Evolutionary conservation across 2,888 invertebrate species (phyloP), one percentile per base, ranked within the genome.

Genomic region (Pyrochroa serraticornis): DNA sequence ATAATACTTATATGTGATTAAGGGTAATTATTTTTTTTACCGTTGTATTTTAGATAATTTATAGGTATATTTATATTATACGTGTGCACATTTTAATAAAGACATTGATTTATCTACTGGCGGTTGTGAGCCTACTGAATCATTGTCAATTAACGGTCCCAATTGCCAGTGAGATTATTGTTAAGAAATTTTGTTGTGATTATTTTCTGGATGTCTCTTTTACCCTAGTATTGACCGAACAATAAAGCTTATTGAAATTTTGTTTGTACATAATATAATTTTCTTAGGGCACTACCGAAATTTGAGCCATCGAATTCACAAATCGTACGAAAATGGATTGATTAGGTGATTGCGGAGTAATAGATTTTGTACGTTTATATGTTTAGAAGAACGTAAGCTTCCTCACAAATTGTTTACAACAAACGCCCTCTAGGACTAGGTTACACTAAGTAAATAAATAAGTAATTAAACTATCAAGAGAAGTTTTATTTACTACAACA

Each of bases 1-100:
- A 46, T 45, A 50, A 53, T 53, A 47, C 39, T 50, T 50, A 22
- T 51, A 53, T 71, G 70, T 71, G 71, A 71, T 71, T 71, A 67
- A 71, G 67, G 69, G 69, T 64, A 64, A 68, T 65, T 66, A 66
- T 59, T 64, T 68, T 70, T 67, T 71, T 71, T 71, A 71, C 70
- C 70, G 61, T 61, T 67, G 61, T 70, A 67, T 47, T 66, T 67
- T 65, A 66, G 65, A 65, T 65, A 65, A 71, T 68, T 68, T 70
- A 67, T 70, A 70, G 67, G 67, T 58, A 66, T 67, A 69, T 66
- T 67, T 69, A 69, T 67, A 65, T 56, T 44, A 36, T 62, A 53
- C 42, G 63, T 66, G 65, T 66, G 68, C 67, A 67, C 66, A 67
- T 61, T 58, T 53, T 42, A 50, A 48, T 54, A 47, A 45, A 55